Evolutionary conservation across 1,140 invertebrate species (phyloP), one percentile per base, ranked within the genome.

Genomic region (Onthophagus taurus): DNA sequence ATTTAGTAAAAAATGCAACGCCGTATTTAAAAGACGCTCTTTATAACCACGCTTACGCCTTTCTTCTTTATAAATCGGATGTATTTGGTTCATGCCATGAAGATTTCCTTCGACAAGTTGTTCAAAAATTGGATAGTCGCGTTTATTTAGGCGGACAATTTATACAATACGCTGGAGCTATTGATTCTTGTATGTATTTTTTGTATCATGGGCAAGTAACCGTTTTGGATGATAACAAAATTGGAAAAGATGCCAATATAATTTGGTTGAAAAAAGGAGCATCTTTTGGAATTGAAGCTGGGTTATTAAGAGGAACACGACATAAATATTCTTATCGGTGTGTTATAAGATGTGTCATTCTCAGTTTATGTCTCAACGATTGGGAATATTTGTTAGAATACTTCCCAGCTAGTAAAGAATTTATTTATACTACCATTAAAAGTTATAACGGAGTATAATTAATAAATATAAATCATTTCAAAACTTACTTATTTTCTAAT

Each of bases 181-280:
- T 43, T 12, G 31, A 43, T 11, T 26, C 7, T 31, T 21, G 17
- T 21, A 43, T 43, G 41, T 43, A 43, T 43, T 43, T 43, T 17
- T 14, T 43, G 23, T 21, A 21, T 13, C n/a, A 31, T 5, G 41
- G 41, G 2, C 29, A 31, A 24, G 29, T 43, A 1, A 19, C 17
- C 8, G 20, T 43, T 13, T 24, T 43, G 21, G 11, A 19, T 12
- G 30, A 43, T 19, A 30, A 43, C 26, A 31, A 19, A 19, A 31
- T 21, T 11, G 16, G 23, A n/a, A 43, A 43, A 31, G 41, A 33
- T 13, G 41, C 31, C 12, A 20, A 19, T 16, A 21, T 43, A n/a
- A 9, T 26, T 2, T 31, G 19, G 19, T 14, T 43, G 30, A 5
- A 8, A 6, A 30, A n/a, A 2, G 29, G 29, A 9, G 11, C 18